Conservation (phyloP, 2,888 invertebrate genomes). For the Drosophila anomelani region DNA sequence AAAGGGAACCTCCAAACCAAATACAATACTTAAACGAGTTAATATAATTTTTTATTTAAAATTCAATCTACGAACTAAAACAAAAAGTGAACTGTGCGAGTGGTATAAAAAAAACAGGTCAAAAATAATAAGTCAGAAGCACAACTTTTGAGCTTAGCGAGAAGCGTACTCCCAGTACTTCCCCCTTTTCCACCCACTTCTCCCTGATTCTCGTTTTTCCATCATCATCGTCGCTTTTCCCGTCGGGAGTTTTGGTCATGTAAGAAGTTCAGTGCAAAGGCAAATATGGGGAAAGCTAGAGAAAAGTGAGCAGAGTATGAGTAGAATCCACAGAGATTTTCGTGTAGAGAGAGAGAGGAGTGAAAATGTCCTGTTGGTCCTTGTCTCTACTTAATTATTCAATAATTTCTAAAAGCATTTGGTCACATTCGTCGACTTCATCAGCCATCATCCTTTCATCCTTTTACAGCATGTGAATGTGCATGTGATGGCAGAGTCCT, state of each 20-base stretch:
- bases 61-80: slow-evolving; percentile 84
- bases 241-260: slow-evolving; percentile 63
- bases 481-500: slow-evolving; percentile 18
- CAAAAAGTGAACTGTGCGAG: slow-evolving; percentile 72
- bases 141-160: slow-evolving; percentile 74
- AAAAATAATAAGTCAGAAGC: slow-evolving; percentile 27
- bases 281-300: slow-evolving; percentile 57
- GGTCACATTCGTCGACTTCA: slow-evolving; percentile 65
- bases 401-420: slow-evolving; percentile 82
- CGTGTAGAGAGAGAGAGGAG: background rate
- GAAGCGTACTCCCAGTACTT: slow-evolving; percentile 33
- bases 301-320: background rate
- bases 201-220: background rate
- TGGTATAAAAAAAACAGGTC: slow-evolving; percentile 13
- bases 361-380: slow-evolving; percentile 48
- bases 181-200: background rate
- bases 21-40: slow-evolving; percentile 81
- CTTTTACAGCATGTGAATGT: slow-evolving; percentile 53
- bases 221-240: slow-evolving; percentile 58
- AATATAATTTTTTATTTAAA: slow-evolving; percentile 84
- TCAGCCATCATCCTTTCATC: slow-evolving; percentile 64
- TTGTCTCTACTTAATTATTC: slow-evolving; percentile 82
- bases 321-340: slow-evolving; percentile 5
- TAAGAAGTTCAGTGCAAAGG: slow-evolving; percentile 75
- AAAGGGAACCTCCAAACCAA: slow-evolving; percentile 51